Base-by-base conservation (phyloP, 2,888 invertebrate species). In the Cryptocheilus praepositus region DNA sequence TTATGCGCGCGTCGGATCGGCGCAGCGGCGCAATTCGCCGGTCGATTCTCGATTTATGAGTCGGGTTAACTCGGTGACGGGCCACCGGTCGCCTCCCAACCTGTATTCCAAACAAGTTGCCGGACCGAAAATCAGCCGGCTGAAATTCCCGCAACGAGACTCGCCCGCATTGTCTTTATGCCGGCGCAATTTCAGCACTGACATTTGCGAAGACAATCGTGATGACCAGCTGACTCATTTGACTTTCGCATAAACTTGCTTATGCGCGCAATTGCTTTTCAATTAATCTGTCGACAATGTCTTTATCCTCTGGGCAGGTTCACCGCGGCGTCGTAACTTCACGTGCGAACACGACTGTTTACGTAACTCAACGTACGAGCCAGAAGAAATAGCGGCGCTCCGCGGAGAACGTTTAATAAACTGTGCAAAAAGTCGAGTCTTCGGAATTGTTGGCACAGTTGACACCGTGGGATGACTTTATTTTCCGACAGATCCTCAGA, bases 401-500 rank as follows among this genome's bases (percentile, higher is more conserved):
- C 49, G n/a, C 5, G 49, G 49, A 18, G 16, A 5, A 18, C 49
- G 16, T 49, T 49, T 1, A 5, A 13, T n/a, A 49, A 2, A 16
- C 16, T 16, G 49, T 13, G 43, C 1, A 11, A 25, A 53, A 16
- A 53, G 25, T 16, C 22, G 22, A 1, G 52, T n/a, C n/a, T 7
- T 25, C 22, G 49, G 25, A 18, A 25, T 19, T 44, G 63, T 22
- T 46, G 22, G 36, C 28, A 28, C 19, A n/a, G n/a, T n/a, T n/a
- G n/a, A n/a, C 25, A 13, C 54, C n/a, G 45, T 0, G 45, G 65
- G 70, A 81, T 79, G 83, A 81, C 81, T 83, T 83, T 77, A 83
- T 81, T 80, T 80, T 80, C 81, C 80, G 73, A 58, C 61, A 67
- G 69, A 36, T 74, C 74, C 75, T 77, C 77, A 79, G 78, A 79